A percentile compares a stretch with the other conserved stretches of the same genome.
Conservation (phyloP, 1,140 invertebrate genomes). For the Centruroides sculpturatus region DNA sequence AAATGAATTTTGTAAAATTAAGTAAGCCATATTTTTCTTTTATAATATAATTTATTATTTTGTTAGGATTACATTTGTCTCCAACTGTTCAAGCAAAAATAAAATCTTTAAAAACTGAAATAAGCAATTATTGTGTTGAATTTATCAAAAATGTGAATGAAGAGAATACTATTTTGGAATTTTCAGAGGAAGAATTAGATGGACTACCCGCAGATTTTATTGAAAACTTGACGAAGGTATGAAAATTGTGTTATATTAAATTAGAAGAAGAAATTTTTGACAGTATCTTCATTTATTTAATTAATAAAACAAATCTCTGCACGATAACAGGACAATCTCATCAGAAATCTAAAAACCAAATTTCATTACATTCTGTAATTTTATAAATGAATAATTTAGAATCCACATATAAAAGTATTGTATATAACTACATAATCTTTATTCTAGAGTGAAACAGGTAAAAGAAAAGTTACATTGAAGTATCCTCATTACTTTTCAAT, state of each 20-base stretch:
- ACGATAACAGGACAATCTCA: too few relatives aligned
- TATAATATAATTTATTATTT: neutral
- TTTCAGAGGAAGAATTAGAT: slow-evolving; percentile 32
- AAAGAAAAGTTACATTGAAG: slow-evolving; percentile 34
- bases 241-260: neutral
- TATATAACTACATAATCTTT: neutral
- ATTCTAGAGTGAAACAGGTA: slow-evolving; percentile 29
- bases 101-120: slow-evolving; percentile 34
- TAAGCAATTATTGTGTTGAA: slow-evolving; percentile 35
- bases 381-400: too few relatives aligned
- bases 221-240: slow-evolving; percentile 30
- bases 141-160: slow-evolving; percentile 38
- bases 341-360: too few relatives aligned
- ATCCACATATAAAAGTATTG: too few relatives aligned
- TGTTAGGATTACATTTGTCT: slow-evolving; percentile 32
- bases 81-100: slow-evolving; percentile 31
- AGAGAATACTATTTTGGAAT: slow-evolving; percentile 35
- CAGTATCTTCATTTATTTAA: too few relatives aligned
- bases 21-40: too few relatives aligned
- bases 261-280: too few relatives aligned
- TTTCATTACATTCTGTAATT: too few relatives aligned
- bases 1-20: too few relatives aligned
- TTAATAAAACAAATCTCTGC: too few relatives aligned
- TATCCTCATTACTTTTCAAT: slow-evolving; percentile 41
- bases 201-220: slow-evolving; percentile 35